These are phyloP conservation scores for Rhea americana DNA, from an alignment of 2,113 vertebrate genomes.

Conservation along the genomic window DNA sequence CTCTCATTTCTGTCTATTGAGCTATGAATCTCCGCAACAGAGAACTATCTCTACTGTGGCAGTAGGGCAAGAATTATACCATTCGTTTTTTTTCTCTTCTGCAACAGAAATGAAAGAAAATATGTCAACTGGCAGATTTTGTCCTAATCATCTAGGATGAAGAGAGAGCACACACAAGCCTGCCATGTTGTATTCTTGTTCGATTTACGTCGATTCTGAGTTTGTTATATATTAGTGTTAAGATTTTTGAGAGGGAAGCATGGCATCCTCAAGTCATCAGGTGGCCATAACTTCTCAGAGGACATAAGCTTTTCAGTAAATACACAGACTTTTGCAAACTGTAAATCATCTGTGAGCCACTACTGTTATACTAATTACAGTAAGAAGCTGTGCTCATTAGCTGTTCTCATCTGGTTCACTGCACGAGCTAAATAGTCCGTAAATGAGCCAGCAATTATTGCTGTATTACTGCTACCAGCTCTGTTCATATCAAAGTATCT, in stretches of 20 bases:
- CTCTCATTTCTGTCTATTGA: background rate
- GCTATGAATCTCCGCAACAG: background rate
- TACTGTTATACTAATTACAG: constrained; percentile 91
- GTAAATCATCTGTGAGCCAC: constrained; percentile 89
- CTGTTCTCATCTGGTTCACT: constrained; percentile 92
- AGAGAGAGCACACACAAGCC: background rate
- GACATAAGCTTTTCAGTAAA: constrained; percentile 76
- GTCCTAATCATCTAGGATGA: background rate
- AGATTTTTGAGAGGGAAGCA: constrained; percentile 60
- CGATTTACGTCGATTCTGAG: constrained; percentile 17
- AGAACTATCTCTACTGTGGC: background rate
- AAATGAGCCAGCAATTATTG: constrained; percentile 93
- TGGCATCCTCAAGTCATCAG: constrained; percentile 65
- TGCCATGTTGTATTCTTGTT: constrained; percentile 4
- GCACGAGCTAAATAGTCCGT: constrained; percentile 93
- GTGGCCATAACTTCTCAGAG: constrained; percentile 68
- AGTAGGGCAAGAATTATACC: background rate
- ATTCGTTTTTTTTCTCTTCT: background rate
- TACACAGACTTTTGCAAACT: constrained; percentile 82
- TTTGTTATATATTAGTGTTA: constrained; percentile 50
- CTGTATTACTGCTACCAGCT: constrained; percentile 86
- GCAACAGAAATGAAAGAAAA: background rate
- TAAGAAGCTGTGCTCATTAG: constrained; percentile 96
- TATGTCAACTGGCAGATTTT: background rate
- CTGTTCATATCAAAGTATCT: constrained; percentile 86